Base-by-base conservation (phyloP, 2,113 vertebrate species). In the Morone chrysops region DNA sequence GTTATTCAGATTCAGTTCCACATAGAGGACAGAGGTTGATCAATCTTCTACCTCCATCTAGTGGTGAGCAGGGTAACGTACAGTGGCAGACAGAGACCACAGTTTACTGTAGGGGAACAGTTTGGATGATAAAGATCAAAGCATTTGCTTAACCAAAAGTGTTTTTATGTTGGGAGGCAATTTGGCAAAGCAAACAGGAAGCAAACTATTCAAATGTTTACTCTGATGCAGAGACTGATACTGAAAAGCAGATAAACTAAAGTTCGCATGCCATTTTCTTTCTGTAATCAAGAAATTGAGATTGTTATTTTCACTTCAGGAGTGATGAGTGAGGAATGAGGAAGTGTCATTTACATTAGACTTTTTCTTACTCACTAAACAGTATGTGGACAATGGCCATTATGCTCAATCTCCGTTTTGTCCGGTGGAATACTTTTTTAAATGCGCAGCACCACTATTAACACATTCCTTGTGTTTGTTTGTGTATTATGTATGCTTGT, bases 41-140 rank as follows among this genome's bases (percentile, higher is more conserved):
- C 73, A 70, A 65, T 77, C n/a, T 41, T 83, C 36, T 90, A 75
- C 18, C 63, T 5, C 92, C 88, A 90, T 85, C 94, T 90, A 84
- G 85, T 91, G 94, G 75, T 48, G 17, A 63, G 4, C 13, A 25
- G 12, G 0, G 51, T 53, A 36, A 75, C 12, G 8, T 79, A 38
- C 60, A 80, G 8, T 36, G 10, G 8, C 16, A 31, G 40, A 5
- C 54, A 16, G n/a, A 47, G 13, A 47, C 12, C 31, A 31, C 31
- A 31, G 31, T 53, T 13, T 3, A 10, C 17, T 13, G 13, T 25
- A 78, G 41, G 38, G 14, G 5, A 56, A 13, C 10, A n/a, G 17
- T 38, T 63, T 60, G 11, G 8, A 13, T 47, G 41, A 74, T 62
- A 66, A 70, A 25, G 25, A 75, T 69, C 4, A 62, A 57, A 71